phyloP scores from a whole-genome alignment of 2,797 vertebrate species.

The Cossypha dichroa region DNA sequence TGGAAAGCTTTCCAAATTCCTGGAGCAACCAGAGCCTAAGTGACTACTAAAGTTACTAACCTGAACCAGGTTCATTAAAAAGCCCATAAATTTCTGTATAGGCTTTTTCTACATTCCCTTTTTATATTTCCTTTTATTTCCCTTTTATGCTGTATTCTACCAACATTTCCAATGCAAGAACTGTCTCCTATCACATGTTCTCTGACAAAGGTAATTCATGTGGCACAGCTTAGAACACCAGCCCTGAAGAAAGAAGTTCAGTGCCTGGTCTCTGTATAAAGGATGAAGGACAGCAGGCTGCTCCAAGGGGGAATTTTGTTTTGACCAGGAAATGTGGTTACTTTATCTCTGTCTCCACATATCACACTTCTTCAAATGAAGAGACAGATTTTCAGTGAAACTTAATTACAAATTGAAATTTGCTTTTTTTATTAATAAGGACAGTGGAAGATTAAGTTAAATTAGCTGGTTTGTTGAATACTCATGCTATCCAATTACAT shows the following conservation, averaged over 20 bases:
- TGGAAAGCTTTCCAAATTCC: background rate
- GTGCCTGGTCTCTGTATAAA: background rate
- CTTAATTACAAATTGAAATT: constrained; percentile 13
- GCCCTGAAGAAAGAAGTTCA: background rate
- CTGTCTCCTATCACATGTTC: background rate
- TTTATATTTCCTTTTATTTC: background rate
- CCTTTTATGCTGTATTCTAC: background rate
- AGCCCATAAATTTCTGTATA: background rate
- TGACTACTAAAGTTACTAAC: background rate
- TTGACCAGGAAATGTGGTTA: background rate
- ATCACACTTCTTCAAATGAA: background rate
- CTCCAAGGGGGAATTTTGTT: background rate
- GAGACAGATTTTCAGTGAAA: background rate
- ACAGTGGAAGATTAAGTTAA: constrained; percentile 13
- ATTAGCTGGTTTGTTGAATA: constrained; percentile 25
- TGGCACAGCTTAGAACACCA: background rate
- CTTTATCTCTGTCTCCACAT: background rate
- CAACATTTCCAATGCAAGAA: background rate
- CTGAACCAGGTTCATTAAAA: background rate
- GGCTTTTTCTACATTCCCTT: too few relatives aligned
- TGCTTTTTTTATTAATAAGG: background rate
- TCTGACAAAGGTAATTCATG: background rate
- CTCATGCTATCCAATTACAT: background rate
- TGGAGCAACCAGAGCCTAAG: background rate
- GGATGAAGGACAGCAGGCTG: background rate